phyloP scores from a whole-genome alignment of 1,140 invertebrate genomes.

The Orius insidiosus region DNA sequence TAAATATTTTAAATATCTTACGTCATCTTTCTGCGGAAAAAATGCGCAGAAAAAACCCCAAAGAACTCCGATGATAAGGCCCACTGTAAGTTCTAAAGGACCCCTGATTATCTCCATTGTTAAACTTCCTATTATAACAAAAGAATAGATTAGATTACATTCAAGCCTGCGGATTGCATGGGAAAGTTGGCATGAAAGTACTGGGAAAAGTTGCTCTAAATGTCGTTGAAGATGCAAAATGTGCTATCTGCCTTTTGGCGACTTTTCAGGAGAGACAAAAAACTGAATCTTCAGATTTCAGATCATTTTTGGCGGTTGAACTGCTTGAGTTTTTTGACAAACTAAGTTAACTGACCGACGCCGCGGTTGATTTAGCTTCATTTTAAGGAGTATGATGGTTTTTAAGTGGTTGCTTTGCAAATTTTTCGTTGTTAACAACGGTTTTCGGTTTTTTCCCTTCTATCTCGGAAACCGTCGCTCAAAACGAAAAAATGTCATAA shows the following conservation, averaged over 20 bases:
- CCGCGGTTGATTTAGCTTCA: no score
- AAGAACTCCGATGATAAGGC: slow-evolving; percentile 30
- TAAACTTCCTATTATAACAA: slow-evolving; percentile 13
- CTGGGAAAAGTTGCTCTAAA: no score
- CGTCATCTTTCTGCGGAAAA: slow-evolving; percentile 27
- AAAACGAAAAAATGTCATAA: no score
- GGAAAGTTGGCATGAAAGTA: no score
- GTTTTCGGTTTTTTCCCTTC: no score
- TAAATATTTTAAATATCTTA: slow-evolving; percentile 13
- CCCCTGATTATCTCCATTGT: slow-evolving; percentile 29
- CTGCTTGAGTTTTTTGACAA: neutral
- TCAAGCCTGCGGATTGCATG: no score
- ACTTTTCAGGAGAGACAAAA: no score
- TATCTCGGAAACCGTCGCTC: no score
- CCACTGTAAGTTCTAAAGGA: slow-evolving; percentile 33
- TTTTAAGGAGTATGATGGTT: no score
- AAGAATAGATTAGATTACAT: neutral
- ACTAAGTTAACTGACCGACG: neutral
- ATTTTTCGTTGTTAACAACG: no score
- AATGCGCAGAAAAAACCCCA: slow-evolving; percentile 30
- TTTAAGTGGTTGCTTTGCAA: no score
- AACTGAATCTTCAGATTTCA: neutral
- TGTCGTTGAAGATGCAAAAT: no score
- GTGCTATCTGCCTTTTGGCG: neutral
- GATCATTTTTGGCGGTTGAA: neutral